Evolutionary conservation across 1,140 invertebrate species (phyloP).

Genomic region (Himalopsyche phryganea): DNA sequence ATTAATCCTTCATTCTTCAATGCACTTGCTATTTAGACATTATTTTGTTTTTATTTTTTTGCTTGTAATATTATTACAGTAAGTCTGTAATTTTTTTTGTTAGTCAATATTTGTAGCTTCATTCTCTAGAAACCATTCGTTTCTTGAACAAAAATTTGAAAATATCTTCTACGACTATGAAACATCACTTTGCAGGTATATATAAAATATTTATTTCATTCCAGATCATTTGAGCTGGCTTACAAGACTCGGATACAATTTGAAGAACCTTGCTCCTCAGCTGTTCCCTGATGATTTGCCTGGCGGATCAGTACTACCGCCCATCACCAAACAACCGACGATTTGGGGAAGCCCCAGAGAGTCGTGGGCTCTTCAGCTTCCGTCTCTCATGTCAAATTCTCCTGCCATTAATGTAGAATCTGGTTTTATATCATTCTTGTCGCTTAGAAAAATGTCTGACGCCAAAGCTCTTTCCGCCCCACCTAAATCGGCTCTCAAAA

Average conservation of each 20-base stretch:
- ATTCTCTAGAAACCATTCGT: too few relatives aligned
- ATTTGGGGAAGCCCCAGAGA: slow-evolving; percentile 57
- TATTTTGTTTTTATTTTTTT: too few relatives aligned
- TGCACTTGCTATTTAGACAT: too few relatives aligned
- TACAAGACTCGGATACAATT: slow-evolving; percentile 75
- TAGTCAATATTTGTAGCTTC: too few relatives aligned
- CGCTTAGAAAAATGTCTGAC: slow-evolving; percentile 69
- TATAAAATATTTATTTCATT: slow-evolving; percentile 36
- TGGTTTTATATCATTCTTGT: slow-evolving; percentile 74
- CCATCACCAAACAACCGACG: slow-evolving; percentile 55
- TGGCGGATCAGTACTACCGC: slow-evolving; percentile 58
- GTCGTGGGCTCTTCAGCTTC: slow-evolving; percentile 47
- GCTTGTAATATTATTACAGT: too few relatives aligned
- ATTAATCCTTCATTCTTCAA: too few relatives aligned
- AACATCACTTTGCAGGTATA: too few relatives aligned
- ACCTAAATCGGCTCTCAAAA: slow-evolving; percentile 69
- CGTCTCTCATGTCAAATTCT: slow-evolving; percentile 49
- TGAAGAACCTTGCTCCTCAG: slow-evolving; percentile 84
- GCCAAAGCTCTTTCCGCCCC: slow-evolving; percentile 69
- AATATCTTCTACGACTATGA: too few relatives aligned
- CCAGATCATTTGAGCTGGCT: slow-evolving; percentile 84
- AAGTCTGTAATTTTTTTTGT: too few relatives aligned
- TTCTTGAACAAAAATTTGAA: too few relatives aligned
- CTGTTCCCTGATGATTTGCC: slow-evolving; percentile 65
- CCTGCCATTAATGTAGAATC: slow-evolving; percentile 68